Evolutionary conservation across 2,113 vertebrate species (phyloP), one percentile per base, ranked within the genome.

Genomic region (cat (Felis catus)): DNA sequence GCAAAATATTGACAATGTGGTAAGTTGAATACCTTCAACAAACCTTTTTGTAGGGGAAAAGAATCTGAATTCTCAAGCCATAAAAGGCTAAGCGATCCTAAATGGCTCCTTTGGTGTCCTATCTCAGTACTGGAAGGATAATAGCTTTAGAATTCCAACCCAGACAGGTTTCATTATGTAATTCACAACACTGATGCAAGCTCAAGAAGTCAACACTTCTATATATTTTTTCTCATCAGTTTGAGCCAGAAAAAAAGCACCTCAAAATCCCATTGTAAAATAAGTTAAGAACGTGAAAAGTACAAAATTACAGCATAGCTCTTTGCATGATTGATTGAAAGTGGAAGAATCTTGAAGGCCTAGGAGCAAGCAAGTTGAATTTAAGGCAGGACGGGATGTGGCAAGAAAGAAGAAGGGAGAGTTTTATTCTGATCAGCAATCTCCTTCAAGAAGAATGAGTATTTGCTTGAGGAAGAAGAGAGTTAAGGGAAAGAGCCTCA

Each of bases 141-240:
- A 29, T 7, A 94, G 25, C 55, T 96, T 97, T 92, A 95, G 65
- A 39, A 70, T 73, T 96, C 10, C 71, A 93, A 78, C 29, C 36
- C 66, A 95, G 96, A 94, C 94, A 95, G n/a, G 39, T 97, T 98
- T 97, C 80, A 92, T 95, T 96, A 96, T 81, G 87, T 85, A 97
- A 95, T 78, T 97, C 61, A 96, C 58, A 90, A 71, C 45, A 73
- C 27, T 95, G 90, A 88, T 96, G 84, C 39, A 95, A 98, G 81
- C 94, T 92, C 89, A 95, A 94, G 96, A 97, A 96, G 92, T 10
- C 90, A 97, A 91, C 83, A 90, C 41, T 94, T 68, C n/a, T 79
- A 78, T 66, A 74, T 85, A 93, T 53, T 73, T 95, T 97, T 92
- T 87, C 84, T 97, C 96, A 97, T 97, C 92, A 92, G 80, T 70